Conservation (phyloP, 2,797 vertebrate genomes). For the Cichlasoma orientale region DNA sequence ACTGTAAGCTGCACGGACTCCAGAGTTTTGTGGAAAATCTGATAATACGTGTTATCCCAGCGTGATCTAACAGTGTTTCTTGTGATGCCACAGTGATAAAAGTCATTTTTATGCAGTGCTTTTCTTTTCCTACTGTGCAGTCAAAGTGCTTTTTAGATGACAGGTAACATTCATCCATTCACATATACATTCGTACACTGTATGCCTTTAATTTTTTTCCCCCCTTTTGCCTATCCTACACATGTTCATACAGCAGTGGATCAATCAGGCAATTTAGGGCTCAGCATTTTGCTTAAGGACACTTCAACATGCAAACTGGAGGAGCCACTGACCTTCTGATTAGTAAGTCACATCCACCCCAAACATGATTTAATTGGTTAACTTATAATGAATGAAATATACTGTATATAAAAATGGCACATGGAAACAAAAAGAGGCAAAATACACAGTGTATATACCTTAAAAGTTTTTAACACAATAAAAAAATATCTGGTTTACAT, state of each 20-base stretch:
- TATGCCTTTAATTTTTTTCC: background rate
- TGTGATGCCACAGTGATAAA: background rate
- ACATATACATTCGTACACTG: background rate
- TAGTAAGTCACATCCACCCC: background rate
- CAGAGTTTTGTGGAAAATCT: background rate
- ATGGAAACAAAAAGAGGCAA: background rate
- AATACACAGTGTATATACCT: background rate
- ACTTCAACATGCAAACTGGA: background rate
- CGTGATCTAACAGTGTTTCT: background rate
- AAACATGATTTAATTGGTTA: background rate
- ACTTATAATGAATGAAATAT: background rate
- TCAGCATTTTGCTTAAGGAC: background rate
- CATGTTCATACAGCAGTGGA: background rate
- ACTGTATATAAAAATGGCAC: background rate
- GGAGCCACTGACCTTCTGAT: background rate
- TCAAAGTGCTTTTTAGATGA: background rate
- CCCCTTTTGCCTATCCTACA: background rate
- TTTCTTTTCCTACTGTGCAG: background rate
- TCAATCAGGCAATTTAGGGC: background rate
- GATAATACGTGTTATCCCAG: background rate
- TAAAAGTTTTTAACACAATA: rapidly evolving
- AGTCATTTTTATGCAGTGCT: background rate
- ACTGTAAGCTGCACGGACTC: background rate
- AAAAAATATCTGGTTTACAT: background rate
- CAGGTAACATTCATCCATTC: background rate